Evolutionary conservation across 2,113 vertebrate species (phyloP), one percentile per base, ranked within the genome.

Genomic region (Gambusia affinis): DNA sequence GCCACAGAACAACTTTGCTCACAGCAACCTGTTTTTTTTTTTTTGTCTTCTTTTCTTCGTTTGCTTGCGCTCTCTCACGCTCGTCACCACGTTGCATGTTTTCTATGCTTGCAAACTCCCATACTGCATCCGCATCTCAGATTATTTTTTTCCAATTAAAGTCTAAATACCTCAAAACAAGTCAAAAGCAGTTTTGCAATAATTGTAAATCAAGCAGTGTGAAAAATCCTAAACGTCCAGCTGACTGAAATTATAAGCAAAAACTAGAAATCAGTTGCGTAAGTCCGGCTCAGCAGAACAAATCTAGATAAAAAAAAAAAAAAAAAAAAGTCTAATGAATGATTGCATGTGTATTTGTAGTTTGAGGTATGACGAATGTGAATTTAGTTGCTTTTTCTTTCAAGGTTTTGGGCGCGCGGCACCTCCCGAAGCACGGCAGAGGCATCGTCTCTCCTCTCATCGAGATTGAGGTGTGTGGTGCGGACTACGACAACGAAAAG

Each of bases 381-480:
- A 17, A 30, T 7, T 30, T 15, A 63, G 37, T 4, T 30, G 1
- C 31, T 27, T 1, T 17, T 22, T 64, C 3, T 24, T 22, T 35
- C 73, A 12, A 99, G 98, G 96, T 99, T 44, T 87, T 99, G 88
- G 98, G 98, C 0, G 97, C 98, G 0, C 95, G 98, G 11, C 98
- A 99, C 83, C 92, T 99, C 69, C 98, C 98, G 2, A 99, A 99
- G 87, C 98, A 99, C 0, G 98, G 98, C 5, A 94, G 98, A 3
- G 98, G 98, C 73, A 99, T 99, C 0, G 98, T 99, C 78, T 98
- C 97, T 72, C 98, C 98, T 1, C 95, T 99, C 0, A 97, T 99
- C 68, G 98, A 99, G 94, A 95, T 99, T 0, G 98, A 99, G 82
- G 96, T 99, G 82, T 98, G 97, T 0, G 98, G 98, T 0, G 96